Evolutionary conservation across 2,888 invertebrate species (phyloP).

Genomic region (Chymomyza procnemis): DNA sequence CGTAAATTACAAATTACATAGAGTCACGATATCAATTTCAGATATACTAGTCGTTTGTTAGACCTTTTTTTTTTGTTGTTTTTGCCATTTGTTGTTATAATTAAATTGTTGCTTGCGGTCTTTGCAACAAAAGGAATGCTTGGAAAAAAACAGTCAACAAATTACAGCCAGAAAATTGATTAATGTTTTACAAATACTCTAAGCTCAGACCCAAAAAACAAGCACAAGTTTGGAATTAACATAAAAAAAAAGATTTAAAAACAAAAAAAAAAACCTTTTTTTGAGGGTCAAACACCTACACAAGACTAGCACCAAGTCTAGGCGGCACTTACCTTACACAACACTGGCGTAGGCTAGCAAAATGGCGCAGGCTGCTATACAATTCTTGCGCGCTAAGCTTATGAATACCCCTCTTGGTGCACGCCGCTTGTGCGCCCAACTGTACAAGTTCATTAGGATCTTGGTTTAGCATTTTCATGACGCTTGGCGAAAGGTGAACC

Average conservation of each 20-base stretch:
- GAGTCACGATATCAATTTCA: conserved; percentile 74
- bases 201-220: conserved; percentile 17
- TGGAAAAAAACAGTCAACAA: conserved; percentile 5
- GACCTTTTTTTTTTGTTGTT: no score
- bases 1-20: conserved; percentile 75
- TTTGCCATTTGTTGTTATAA: conserved; percentile 61
- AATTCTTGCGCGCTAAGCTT: no score
- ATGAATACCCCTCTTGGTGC: no score
- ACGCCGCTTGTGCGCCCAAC: neutral
- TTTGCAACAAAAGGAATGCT: conserved; percentile 30
- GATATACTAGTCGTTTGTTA: conserved; percentile 53
- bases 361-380: no score
- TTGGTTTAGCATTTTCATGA: neutral
- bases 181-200: conserved; percentile 62
- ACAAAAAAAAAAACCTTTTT: neutral
- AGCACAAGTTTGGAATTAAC: conserved; percentile 45
- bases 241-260: conserved; percentile 43
- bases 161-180: conserved; percentile 59
- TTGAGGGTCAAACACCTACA: conserved; percentile 67
- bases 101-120: conserved; percentile 63
- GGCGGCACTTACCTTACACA: neutral
- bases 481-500: conserved; percentile 68
- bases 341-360: no score
- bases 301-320: neutral
- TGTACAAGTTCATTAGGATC: conserved; percentile 64